phyloP scores from a whole-genome alignment of 2,888 invertebrate genomes.

The Argynnis bischoffii region DNA sequence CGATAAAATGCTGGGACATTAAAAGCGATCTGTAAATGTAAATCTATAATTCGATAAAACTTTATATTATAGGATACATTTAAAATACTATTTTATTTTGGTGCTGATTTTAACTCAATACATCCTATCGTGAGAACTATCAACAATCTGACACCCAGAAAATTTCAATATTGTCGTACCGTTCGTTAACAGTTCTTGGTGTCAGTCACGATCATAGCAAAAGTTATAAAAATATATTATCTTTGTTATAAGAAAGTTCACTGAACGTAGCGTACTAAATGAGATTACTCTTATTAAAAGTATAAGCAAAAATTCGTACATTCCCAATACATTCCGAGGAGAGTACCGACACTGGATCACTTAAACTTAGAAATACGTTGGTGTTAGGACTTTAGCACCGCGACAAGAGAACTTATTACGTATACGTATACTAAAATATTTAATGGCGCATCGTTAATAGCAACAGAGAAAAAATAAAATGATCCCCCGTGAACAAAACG shows the following conservation, averaged over 20 bases:
- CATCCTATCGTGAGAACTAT: conserved; percentile 10
- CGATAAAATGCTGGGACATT: conserved; percentile 37
- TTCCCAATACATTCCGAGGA: conserved; percentile 22
- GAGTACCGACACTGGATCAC: conserved; percentile 56
- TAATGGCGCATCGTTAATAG: conserved; percentile 52
- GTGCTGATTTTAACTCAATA: conserved; percentile 18
- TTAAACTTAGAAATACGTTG: conserved; percentile 66
- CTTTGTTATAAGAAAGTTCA: conserved; percentile 30
- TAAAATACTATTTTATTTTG: conserved; percentile 17
- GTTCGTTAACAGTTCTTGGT: conserved; percentile 15
- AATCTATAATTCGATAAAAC: conserved; percentile 3
- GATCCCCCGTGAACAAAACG: conserved; percentile 47
- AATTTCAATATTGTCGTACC: conserved; percentile 15
- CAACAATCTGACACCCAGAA: conserved; percentile 16
- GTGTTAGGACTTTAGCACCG: conserved; percentile 75
- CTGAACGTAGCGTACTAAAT: conserved; percentile 32
- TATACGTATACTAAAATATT: conserved; percentile 59
- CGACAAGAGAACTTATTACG: conserved; percentile 65
- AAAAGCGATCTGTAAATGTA: conserved; percentile 17
- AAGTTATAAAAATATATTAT: conserved; percentile 39
- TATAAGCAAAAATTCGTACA: conserved; percentile 33
- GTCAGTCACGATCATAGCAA: conserved; percentile 37
- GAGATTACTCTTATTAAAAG: conserved; percentile 33
- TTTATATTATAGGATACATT: conserved; percentile 7
- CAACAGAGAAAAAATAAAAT: conserved; percentile 48